Base-by-base conservation (phyloP, 2,113 vertebrate genomes). In the Periophthalmodon schlosseri region DNA sequence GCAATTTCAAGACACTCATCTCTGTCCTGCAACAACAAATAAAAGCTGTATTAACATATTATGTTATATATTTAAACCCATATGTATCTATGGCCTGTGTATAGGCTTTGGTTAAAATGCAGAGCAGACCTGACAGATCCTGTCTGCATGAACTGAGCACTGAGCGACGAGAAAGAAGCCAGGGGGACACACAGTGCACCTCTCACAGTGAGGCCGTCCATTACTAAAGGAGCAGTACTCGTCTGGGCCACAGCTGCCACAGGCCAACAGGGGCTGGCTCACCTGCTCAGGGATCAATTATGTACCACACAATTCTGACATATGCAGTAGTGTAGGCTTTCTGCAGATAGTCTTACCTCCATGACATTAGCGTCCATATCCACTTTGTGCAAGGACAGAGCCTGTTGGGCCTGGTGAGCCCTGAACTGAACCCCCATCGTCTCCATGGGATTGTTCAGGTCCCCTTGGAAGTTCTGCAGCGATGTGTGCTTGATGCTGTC, bases 201-300 rank as follows among this genome's bases (percentile, higher is more conserved):
- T 95, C 86, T 96, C 92, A 89, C 95, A 97, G 23, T 75, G 91
- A 20, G 94, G 95, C 23, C 81, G 90, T 5, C 91, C 92, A 69
- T 92, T 93, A 47, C 91, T 94, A 88, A 95, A 96, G 90, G 90
- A 91, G 23, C 95, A 97, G 89, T 95, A 96, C 88, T 97, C 94
- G 24, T 96, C 94, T 39, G 88, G 86, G 63, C 90, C 89, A 68
- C 95, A 96, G 78, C 89, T 86, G 39, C 91, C 91, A 87, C 96
- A 96, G 68, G 91, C 86, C 85, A 88, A 65, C 60, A 91, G 85
- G 63, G 92, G 77, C 61, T 44, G 84, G 16, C 87, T 92, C 74
- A 84, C 87, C 91, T 92, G 72, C 64, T 39, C 63, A 65, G 0
- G 50, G 20, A 72, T n/a, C 50, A 39, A 5, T 9, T 57, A 33